These are phyloP conservation scores for Ruditapes philippinarum DNA, from an alignment of 1,140 invertebrate genomes.

Conservation along the genomic window DNA sequence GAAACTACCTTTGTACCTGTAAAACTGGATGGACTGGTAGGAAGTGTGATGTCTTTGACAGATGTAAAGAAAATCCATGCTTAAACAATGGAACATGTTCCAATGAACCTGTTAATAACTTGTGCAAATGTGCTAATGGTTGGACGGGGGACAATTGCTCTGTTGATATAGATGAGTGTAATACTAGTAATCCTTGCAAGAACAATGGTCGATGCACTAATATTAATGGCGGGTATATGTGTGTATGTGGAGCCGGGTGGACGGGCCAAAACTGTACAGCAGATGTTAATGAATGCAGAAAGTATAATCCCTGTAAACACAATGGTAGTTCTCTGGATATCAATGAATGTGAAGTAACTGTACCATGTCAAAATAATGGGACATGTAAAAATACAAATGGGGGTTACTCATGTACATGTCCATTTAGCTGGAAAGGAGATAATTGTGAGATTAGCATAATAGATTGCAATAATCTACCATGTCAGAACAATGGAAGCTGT, in stretches of 20 bases:
- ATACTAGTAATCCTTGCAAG: constrained; percentile 47
- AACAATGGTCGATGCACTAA: too few species aligned
- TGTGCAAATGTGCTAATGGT: constrained; percentile 39
- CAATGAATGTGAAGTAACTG: constrained; percentile 59
- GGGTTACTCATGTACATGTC: constrained; percentile 61
- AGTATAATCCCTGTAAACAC: constrained; percentile 32
- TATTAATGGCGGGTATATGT: too few species aligned
- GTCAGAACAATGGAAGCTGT: background rate
- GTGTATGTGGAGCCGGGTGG: too few species aligned
- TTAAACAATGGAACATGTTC: too few species aligned
- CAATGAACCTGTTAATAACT: background rate
- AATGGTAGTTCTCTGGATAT: background rate
- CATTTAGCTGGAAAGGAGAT: constrained; percentile 23
- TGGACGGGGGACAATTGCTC: background rate
- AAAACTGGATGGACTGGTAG: constrained; percentile 25
- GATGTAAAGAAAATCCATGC: too few species aligned
- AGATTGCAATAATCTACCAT: constrained; percentile 56
- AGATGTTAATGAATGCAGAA: too few species aligned
- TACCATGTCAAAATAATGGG: background rate
- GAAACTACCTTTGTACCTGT: too few species aligned
- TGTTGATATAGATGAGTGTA: too few species aligned
- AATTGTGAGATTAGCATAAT: constrained; percentile 53
- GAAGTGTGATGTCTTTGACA: constrained; percentile 55
- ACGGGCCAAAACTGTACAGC: too few species aligned
- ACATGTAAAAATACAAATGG: constrained; percentile 60